Percentiles rank a stretch among this genome's conserved stretches.
phyloP scores from a whole-genome alignment of 2,888 invertebrate genomes.

The Hydropsyche betteni region DNA sequence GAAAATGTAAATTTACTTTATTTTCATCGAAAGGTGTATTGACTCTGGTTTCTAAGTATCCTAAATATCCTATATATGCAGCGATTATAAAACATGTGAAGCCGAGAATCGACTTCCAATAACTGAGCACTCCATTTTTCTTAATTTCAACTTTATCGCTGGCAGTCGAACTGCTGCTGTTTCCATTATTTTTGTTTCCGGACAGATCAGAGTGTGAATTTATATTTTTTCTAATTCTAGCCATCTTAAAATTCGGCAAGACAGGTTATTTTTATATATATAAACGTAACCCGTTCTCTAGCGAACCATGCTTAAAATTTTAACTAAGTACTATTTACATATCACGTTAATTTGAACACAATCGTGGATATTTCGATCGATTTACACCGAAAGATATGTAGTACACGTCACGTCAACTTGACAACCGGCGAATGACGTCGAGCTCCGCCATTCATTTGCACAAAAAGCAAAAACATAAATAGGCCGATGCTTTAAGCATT shows the following conservation, averaged over 20 bases:
- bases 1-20: constrained; percentile 65
- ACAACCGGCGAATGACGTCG: too few relatives aligned
- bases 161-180: constrained; percentile 45
- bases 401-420: too few relatives aligned
- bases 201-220: constrained; percentile 16
- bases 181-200: constrained; percentile 37
- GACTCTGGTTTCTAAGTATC: constrained; percentile 87
- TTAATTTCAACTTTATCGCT: constrained; percentile 25
- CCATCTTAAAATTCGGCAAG: not conserved
- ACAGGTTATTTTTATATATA: too few relatives aligned
- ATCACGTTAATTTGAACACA: too few relatives aligned
- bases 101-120: constrained; percentile 72
- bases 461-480: too few relatives aligned
- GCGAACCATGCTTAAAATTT: too few relatives aligned
- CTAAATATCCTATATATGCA: constrained; percentile 78
- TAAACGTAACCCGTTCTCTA: too few relatives aligned
- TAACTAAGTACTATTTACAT: too few relatives aligned
- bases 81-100: constrained; percentile 74
- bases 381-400: too few relatives aligned
- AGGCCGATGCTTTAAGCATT: too few relatives aligned
- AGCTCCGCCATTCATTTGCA: too few relatives aligned
- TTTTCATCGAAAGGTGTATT: constrained; percentile 84
- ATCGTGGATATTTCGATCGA: too few relatives aligned
- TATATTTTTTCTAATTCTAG: constrained; percentile 30
- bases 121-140: constrained; percentile 30